A percentile compares a stretch with the other conserved stretches of the same genome.
phyloP scores from a whole-genome alignment of 1,140 invertebrate species.

The Nomia melanderi region DNA sequence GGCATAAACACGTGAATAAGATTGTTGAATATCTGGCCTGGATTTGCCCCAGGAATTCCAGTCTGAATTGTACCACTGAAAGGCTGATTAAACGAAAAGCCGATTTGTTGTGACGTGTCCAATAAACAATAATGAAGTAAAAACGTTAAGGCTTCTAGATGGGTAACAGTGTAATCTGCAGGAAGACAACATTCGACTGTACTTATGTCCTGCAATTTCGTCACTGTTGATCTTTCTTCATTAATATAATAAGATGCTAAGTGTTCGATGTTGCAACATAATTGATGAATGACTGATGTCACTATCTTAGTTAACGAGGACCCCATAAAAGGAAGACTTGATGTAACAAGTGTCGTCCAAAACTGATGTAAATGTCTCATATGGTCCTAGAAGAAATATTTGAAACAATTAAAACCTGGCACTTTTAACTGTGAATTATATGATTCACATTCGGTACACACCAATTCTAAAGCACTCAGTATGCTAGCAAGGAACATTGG shows the following conservation, averaged over 20 bases:
- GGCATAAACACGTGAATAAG: constrained; percentile 90
- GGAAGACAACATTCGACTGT: constrained; percentile 81
- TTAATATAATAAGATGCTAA: constrained; percentile 81
- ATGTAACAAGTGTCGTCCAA: constrained; percentile 90
- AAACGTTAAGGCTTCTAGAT: constrained; percentile 91
- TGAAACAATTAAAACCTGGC: not conserved
- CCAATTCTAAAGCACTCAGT: constrained; percentile 87
- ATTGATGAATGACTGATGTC: constrained; percentile 89
- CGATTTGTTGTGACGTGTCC: constrained; percentile 85
- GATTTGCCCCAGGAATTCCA: constrained; percentile 82
- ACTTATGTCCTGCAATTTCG: constrained; percentile 72
- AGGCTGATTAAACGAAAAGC: constrained; percentile 84
- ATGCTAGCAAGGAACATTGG: constrained; percentile 93
- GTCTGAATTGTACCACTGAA: constrained; percentile 78
- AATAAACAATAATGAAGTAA: constrained; percentile 93
- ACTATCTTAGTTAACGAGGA: constrained; percentile 88
- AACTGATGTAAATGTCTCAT: constrained; percentile 88
- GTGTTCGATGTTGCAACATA: constrained; percentile 92
- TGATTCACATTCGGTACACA: constrained; percentile 55
- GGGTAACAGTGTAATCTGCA: constrained; percentile 90
- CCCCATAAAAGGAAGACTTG: constrained; percentile 88
- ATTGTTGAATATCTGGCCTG: constrained; percentile 90
- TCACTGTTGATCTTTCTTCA: constrained; percentile 62
- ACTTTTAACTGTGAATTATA: not conserved
- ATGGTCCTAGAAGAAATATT: constrained; percentile 76